These are phyloP conservation scores for Nothocercus nigrocapillus DNA, from an alignment of 2,113 vertebrate genomes.

Conservation along the genomic window DNA sequence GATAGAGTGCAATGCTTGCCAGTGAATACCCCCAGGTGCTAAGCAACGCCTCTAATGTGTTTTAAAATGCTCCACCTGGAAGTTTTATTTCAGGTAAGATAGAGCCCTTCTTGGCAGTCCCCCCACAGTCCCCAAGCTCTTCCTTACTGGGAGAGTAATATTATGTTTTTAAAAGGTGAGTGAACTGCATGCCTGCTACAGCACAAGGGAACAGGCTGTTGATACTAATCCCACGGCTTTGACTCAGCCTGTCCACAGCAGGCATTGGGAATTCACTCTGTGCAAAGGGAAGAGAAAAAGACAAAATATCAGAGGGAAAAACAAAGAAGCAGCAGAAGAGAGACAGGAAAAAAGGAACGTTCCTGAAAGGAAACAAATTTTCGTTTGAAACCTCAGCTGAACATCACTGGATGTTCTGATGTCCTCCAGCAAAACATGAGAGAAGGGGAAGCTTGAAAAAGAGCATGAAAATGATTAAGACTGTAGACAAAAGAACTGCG, in stretches of 20 bases:
- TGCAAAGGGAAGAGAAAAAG: not conserved
- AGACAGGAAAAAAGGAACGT: not conserved
- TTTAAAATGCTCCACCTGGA: not conserved
- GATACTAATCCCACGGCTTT: not conserved
- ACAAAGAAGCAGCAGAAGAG: not conserved
- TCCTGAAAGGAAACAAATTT: conserved; percentile 49
- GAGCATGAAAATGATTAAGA: conserved; percentile 65
- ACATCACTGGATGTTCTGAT: conserved; percentile 43
- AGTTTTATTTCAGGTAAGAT: not conserved
- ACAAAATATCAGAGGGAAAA: not conserved
- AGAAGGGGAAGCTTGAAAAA: conserved; percentile 46
- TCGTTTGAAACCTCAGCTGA: conserved; percentile 32
- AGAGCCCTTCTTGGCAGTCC: not conserved
- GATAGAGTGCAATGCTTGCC: not conserved
- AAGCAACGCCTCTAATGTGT: not conserved
- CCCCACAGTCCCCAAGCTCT: not conserved
- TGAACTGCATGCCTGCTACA: not conserved
- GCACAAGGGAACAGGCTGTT: not conserved
- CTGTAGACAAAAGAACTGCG: conserved; percentile 59
- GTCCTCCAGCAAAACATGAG: conserved; percentile 61
- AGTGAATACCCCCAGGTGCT: accelerated
- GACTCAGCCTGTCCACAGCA: not conserved
- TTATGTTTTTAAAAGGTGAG: not conserved
- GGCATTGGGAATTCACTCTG: not conserved
- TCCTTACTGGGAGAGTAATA: not conserved